Conservation (phyloP, 2,888 invertebrate species). For the Formica aserva region DNA sequence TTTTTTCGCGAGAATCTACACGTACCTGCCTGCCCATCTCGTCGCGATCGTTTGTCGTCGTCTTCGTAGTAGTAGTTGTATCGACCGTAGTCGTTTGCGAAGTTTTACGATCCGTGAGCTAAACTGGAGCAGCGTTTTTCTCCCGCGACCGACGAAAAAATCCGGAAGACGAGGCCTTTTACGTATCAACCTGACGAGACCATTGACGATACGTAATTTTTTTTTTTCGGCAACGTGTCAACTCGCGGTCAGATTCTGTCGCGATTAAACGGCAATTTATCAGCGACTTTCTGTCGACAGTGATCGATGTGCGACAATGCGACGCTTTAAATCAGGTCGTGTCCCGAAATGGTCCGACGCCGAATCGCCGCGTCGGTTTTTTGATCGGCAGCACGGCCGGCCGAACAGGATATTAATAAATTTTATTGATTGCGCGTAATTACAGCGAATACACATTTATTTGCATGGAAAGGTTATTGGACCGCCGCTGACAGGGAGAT, state of each 20-base stretch:
- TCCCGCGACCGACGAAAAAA: slow-evolving; percentile 59
- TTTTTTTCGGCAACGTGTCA: slow-evolving; percentile 61
- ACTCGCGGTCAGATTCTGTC: slow-evolving; percentile 54
- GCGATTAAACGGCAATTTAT: slow-evolving; percentile 73
- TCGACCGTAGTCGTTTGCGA: neutral
- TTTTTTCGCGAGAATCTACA: slow-evolving; percentile 63
- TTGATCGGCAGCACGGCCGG: slow-evolving; percentile 11
- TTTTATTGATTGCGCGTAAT: slow-evolving; percentile 46
- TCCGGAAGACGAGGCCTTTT: slow-evolving; percentile 63
- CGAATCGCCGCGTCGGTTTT: slow-evolving; percentile 11
- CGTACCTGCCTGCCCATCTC: slow-evolving; percentile 42
- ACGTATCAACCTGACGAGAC: slow-evolving; percentile 34
- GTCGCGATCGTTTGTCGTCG: slow-evolving; percentile 38
- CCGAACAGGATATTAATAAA: slow-evolving; percentile 35
- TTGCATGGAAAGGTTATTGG: slow-evolving; percentile 31
- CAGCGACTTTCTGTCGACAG: slow-evolving; percentile 64
- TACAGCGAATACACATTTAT: slow-evolving; percentile 33
- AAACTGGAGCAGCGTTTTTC: slow-evolving; percentile 75
- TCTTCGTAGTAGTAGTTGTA: neutral
- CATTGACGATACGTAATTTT: slow-evolving; percentile 53
- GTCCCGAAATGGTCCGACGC: slow-evolving; percentile 37
- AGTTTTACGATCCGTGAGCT: slow-evolving; percentile 29
- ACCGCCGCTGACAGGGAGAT: slow-evolving; percentile 1
- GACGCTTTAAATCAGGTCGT: slow-evolving; percentile 61
- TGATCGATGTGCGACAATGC: slow-evolving; percentile 63